These are phyloP conservation scores for Choreutis nemorana DNA, from an alignment of 2,888 invertebrate genomes.

Conservation along the genomic window DNA sequence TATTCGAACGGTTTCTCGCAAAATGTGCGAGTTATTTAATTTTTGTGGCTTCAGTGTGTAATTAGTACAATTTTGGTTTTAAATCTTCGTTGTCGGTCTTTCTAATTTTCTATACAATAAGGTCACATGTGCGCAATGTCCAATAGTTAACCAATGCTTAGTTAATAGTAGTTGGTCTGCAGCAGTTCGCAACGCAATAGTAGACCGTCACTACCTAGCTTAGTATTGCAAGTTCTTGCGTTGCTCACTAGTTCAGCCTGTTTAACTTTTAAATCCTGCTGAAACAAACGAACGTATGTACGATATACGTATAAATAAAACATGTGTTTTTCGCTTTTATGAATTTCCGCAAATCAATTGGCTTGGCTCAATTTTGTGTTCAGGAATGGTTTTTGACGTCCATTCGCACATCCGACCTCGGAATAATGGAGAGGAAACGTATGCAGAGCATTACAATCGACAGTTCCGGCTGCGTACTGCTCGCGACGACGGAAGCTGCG, in stretches of 20 bases:
- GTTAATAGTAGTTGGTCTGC: conserved; percentile 37
- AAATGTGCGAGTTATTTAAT: too few species aligned
- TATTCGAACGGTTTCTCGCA: too few species aligned
- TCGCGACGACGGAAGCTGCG: conserved; percentile 50
- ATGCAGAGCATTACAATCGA: conserved; percentile 52
- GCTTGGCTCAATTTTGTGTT: too few species aligned
- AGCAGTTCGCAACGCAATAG: conserved; percentile 39
- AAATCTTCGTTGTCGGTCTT: too few species aligned
- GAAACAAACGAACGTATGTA: too few species aligned
- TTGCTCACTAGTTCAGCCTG: conserved; percentile 24
- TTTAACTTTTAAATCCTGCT: too few species aligned
- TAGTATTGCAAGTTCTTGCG: conserved; percentile 63
- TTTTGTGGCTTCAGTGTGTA: too few species aligned
- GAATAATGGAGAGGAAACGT: conserved; percentile 53
- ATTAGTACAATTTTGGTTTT: too few species aligned
- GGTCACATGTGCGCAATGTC: conserved; percentile 35
- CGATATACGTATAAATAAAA: too few species aligned
- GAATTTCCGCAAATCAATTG: too few species aligned
- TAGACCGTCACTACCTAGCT: conserved; percentile 29
- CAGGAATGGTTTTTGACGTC: too few species aligned
- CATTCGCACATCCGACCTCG: conserved; percentile 36
- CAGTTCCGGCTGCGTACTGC: conserved; percentile 44
- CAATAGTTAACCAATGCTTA: conserved; percentile 51
- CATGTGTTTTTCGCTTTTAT: too few species aligned
- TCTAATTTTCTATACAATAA: conserved; percentile 39